Conservation (phyloP, 2,113 vertebrate species). For the Lampris incognitus region DNA sequence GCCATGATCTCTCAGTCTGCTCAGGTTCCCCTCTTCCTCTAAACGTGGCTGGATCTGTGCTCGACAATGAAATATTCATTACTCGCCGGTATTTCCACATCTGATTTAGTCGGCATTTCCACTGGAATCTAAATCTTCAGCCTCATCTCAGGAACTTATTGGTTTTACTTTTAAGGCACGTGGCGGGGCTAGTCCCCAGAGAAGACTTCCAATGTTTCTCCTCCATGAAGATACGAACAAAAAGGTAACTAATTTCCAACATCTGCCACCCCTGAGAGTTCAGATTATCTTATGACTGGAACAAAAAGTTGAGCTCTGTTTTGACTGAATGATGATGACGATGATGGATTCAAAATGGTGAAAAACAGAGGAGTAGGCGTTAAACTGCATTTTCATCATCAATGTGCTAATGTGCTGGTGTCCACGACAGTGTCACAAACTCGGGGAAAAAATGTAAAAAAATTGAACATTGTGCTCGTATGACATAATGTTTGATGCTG, state of each 20-base stretch:
- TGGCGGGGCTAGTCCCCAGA: conserved; percentile 40
- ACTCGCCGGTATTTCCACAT: conserved; percentile 61
- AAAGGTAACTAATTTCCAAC: conserved; percentile 56
- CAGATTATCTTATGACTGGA: conserved; percentile 49
- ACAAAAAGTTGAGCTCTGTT: conserved; percentile 40
- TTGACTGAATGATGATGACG: conserved; percentile 34
- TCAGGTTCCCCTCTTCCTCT: conserved; percentile 30
- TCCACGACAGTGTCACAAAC: conserved; percentile 2
- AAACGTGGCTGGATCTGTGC: conserved; percentile 51
- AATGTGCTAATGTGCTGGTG: neutral
- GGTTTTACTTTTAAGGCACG: conserved; percentile 63
- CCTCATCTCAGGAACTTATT: conserved; percentile 59
- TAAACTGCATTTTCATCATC: conserved; percentile 2
- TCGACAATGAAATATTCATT: conserved; percentile 76
- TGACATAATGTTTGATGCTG: no score
- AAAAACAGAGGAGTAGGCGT: conserved; percentile 8
- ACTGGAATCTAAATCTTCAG: conserved; percentile 65
- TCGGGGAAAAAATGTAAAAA: neutral
- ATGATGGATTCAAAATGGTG: conserved; percentile 15
- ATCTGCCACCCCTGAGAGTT: conserved; percentile 47
- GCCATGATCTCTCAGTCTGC: conserved; percentile 7
- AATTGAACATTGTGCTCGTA: no score
- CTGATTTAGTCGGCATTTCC: conserved; percentile 55
- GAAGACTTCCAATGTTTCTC: conserved; percentile 43
- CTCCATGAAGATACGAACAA: conserved; percentile 59